phyloP scores from a whole-genome alignment of 2,888 invertebrate species.

The Ophioninae sp. region DNA sequence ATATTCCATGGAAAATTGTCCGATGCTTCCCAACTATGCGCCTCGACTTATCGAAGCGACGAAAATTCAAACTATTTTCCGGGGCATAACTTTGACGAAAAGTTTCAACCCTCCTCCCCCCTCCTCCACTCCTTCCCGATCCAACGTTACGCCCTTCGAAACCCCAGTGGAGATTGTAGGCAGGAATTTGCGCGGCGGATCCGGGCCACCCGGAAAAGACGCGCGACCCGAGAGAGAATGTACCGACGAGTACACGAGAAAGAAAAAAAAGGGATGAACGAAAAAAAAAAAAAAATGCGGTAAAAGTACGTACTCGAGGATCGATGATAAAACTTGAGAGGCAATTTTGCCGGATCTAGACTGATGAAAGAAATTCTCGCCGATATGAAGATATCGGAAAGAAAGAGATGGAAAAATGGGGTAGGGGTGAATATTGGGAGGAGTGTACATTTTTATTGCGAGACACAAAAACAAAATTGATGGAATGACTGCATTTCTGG shows the following conservation, averaged over 20 bases:
- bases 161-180: slow-evolving; percentile 46
- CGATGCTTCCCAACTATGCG: slow-evolving; percentile 13
- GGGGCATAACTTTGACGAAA: slow-evolving; percentile 57
- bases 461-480: neutral
- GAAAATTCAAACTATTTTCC: slow-evolving; percentile 60
- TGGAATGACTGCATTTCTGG: neutral
- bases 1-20: slow-evolving; percentile 42
- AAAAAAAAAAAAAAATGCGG: neutral
- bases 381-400: slow-evolving; percentile 1
- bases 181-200: slow-evolving; percentile 18
- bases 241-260: slow-evolving; percentile 15
- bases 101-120: slow-evolving; percentile 39
- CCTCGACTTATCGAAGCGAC: slow-evolving; percentile 58
- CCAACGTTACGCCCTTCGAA: neutral
- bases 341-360: slow-evolving; percentile 24
- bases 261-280: neutral
- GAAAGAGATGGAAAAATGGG: too few relatives aligned
- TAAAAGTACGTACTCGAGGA: neutral
- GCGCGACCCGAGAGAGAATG: slow-evolving; percentile 7
- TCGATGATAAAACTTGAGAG: slow-evolving; percentile 40
- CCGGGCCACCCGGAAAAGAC: slow-evolving; percentile 4
- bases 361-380: neutral
- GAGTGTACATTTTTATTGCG: neutral
- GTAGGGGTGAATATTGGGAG: neutral
- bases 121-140: neutral